Base-by-base conservation (phyloP, 2,888 invertebrate species). In the Cristatella mucedo region DNA sequence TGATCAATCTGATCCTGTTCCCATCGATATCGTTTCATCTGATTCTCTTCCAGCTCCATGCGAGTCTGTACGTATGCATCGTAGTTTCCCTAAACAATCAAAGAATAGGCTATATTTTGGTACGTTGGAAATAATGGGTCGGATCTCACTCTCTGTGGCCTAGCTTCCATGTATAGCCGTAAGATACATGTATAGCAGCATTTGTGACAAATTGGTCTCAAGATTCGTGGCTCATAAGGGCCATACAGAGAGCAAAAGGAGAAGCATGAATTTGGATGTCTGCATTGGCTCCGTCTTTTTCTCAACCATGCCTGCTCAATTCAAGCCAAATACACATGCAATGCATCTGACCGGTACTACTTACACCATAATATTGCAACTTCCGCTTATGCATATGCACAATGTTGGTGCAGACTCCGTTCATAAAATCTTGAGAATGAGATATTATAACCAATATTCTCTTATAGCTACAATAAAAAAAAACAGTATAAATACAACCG, bases 21-120 rank as follows among this genome's bases (percentile, higher is more conserved):
- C 97, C 97, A 97, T 57, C 91, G 87, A 69, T 93, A 97, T 59
- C 87, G 86, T 66, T 99, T 99, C 76, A 82, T 83, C 70, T 99
- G 97, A 67, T 97, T 97, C 67, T 97, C 97, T 46, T 91, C 71
- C 53, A 93, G 70, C 63, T 99, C 97, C 73, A 81, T 73, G 46
- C 91, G 73, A 2, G 95, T 99, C 50, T 83, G 79, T 6, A 86
- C 76, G 61, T 95, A 99, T 2, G 85, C 81, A 66, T 99, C 97
- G 65, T 95, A 99, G 71, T 95, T 95, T 53, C 76, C 76, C 74
- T 74, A 53, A n/a, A 67, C 51, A 43, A 42, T 15, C 33, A 9
- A 20, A 31, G n/a, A 13, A 20, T 15, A 21, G 4, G 13, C 11
- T 21, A 31, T 30, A n/a, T n/a, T n/a, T n/a, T n/a, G 33, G 18